phyloP scores from a whole-genome alignment of 2,113 vertebrate species.

The Noctilio leporinus region DNA sequence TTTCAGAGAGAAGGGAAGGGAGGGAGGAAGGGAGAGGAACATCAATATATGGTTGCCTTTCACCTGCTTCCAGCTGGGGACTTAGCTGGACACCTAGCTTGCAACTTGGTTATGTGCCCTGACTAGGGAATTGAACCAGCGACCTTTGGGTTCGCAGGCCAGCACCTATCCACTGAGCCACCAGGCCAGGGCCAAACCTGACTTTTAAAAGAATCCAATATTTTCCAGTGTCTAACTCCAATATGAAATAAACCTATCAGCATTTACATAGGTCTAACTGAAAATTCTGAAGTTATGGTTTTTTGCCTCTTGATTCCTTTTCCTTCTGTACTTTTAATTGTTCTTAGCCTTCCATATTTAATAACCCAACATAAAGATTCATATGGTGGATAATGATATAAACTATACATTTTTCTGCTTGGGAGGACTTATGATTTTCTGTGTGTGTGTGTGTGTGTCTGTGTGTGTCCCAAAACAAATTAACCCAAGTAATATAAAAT shows the following conservation, averaged over 20 bases:
- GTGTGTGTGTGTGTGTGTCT: no score
- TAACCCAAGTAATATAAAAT: conserved; percentile 11
- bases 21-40: no score
- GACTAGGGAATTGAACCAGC: no score
- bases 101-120: no score
- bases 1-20: no score
- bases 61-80: no score
- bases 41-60: no score
- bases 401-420: conserved; percentile 34
- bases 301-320: conserved; percentile 19
- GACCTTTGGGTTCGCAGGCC: no score
- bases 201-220: conserved; percentile 16
- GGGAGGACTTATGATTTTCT: no score
- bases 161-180: no score
- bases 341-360: neutral
- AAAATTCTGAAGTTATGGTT: conserved; percentile 25
- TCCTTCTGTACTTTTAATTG: conserved; percentile 38
- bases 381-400: neutral
- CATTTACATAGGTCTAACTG: conserved; percentile 21
- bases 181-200: no score
- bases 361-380: conserved; percentile 3
- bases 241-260: conserved; percentile 26
- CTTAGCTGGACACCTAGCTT: no score
- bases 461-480: conserved; percentile 5
- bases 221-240: neutral